Evolutionary conservation across 2,888 invertebrate species (phyloP).

Genomic region (Galerucella calmariensis): DNA sequence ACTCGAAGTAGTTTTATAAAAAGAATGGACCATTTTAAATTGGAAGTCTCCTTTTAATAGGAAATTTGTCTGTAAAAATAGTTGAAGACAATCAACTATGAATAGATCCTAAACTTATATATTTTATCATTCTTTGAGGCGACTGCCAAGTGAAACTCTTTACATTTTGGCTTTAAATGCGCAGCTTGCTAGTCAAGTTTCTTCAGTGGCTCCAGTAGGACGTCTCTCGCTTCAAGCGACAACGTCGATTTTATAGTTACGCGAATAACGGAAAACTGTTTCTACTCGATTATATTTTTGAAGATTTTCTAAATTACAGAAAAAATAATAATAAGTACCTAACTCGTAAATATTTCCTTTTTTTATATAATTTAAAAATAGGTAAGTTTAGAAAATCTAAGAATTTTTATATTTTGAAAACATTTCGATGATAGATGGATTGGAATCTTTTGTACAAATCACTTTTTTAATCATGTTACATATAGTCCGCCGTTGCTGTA

Average conservation of each 20-base stretch:
- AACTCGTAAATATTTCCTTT: background rate
- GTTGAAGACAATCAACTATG: no score
- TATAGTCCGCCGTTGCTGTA: no score
- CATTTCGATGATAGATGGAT: no score
- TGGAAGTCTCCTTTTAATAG: no score
- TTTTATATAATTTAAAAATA: background rate
- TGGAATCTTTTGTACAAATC: no score
- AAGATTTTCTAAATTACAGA: background rate
- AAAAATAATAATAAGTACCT: background rate
- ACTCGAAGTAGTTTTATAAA: no score
- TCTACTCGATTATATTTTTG: background rate
- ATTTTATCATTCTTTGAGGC: background rate
- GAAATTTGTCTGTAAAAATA: no score
- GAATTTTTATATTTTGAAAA: no score
- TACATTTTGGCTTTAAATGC: conserved; percentile 25
- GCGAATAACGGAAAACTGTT: conserved; percentile 12
- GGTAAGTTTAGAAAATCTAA: no score
- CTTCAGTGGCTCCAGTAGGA: conserved; percentile 40
- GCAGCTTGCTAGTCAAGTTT: conserved; percentile 33
- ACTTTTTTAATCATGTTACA: no score
- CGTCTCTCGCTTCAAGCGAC: conserved; percentile 42
- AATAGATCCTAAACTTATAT: no score
- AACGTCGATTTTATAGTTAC: conserved; percentile 41
- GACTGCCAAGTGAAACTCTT: conserved; percentile 23
- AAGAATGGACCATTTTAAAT: no score